phyloP scores from a whole-genome alignment of 2,797 vertebrate species.

The Pelochelys cantorii region DNA sequence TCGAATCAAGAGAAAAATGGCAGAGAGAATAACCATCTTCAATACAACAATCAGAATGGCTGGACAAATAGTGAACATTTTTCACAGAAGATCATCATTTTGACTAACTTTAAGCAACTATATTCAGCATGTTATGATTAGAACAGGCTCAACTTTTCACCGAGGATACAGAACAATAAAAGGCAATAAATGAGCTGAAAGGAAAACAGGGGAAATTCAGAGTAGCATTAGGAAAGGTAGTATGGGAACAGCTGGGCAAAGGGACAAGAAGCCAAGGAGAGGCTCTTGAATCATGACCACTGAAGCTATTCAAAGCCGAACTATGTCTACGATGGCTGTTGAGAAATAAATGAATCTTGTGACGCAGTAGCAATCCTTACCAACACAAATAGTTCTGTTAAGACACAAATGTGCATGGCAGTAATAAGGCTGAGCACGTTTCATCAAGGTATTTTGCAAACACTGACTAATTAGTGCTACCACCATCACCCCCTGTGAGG shows the following conservation, averaged over 20 bases:
- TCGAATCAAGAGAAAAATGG: background rate
- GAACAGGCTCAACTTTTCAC: accelerated
- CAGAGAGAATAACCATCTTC: background rate
- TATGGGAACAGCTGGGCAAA: background rate
- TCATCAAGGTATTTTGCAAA: accelerated
- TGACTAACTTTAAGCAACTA: accelerated
- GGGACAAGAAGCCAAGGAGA: background rate
- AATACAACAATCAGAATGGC: background rate
- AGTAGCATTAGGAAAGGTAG: background rate
- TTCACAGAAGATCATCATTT: background rate
- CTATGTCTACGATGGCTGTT: background rate
- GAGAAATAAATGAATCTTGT: accelerated
- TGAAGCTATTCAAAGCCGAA: background rate
- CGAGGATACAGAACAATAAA: background rate
- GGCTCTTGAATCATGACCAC: background rate
- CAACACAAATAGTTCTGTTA: background rate
- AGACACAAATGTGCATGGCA: accelerated
- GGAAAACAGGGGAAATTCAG: background rate
- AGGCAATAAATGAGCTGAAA: background rate
- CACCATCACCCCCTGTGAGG: background rate
- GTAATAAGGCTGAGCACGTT: background rate
- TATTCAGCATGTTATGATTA: background rate
- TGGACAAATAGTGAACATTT: background rate
- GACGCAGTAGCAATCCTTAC: background rate
- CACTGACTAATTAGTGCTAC: background rate